phyloP scores from a whole-genome alignment of 2,888 invertebrate genomes.

The Stratiomys singularior region DNA sequence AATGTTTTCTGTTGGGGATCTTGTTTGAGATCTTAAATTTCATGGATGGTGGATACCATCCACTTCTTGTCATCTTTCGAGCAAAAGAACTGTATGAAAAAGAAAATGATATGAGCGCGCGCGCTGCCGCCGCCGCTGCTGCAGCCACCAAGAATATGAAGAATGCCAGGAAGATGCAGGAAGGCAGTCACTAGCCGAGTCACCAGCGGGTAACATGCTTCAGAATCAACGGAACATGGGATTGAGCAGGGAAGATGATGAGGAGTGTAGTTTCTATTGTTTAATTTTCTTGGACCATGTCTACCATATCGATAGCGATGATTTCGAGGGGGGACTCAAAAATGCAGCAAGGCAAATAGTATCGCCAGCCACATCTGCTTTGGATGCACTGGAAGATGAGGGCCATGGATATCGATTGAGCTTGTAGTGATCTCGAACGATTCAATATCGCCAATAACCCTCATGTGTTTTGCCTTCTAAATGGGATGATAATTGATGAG shows the following conservation, averaged over 20 bases:
- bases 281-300: conserved; percentile 8
- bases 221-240: background rate
- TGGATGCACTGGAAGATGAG: background rate
- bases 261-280: conserved; percentile 28
- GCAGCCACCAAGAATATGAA: conserved; percentile 13
- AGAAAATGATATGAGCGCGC: background rate
- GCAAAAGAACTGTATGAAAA: conserved; percentile 17
- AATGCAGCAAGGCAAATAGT: no score
- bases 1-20: conserved; percentile 14
- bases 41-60: conserved; percentile 15
- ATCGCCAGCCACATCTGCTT: conserved; percentile 20
- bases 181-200: no score
- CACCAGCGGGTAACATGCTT: background rate
- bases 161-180: background rate
- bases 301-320: no score
- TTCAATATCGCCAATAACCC: conserved; percentile 31
- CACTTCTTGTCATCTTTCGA: background rate
- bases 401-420: background rate
- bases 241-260: conserved; percentile 1
- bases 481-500: conserved; percentile 16
- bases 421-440: conserved; percentile 22
- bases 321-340: background rate
- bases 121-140: background rate
- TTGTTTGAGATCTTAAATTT: conserved; percentile 31
- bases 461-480: conserved; percentile 12